Conservation (phyloP, 2,113 vertebrate genomes). For the Lasiurus cinereus region DNA sequence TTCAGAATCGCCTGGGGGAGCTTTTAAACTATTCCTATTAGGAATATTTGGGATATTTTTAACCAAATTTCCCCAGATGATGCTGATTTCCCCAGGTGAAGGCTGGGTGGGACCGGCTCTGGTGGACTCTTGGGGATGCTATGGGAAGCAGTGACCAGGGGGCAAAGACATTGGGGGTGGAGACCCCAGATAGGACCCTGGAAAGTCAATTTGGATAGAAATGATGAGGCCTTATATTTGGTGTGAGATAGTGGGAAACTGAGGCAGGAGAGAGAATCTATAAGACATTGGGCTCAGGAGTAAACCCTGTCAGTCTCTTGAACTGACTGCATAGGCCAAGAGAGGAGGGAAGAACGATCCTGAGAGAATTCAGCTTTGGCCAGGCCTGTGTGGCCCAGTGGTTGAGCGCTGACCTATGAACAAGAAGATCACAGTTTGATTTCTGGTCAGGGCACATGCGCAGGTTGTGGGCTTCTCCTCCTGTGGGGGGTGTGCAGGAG, state of each 20-base stretch:
- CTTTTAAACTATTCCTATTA: conserved; percentile 26
- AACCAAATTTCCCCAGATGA: background rate
- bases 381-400: too few species aligned
- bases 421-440: too few species aligned
- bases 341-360: background rate
- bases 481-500: too few species aligned
- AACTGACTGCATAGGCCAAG: background rate
- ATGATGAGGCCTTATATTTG: background rate
- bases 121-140: background rate
- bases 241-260: background rate
- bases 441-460: too few species aligned
- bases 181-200: background rate
- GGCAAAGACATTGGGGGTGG: background rate
- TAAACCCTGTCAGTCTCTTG: background rate
- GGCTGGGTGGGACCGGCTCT: background rate
- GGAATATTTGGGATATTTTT: background rate
- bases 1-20: background rate
- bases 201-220: background rate
- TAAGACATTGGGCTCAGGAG: background rate
- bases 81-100: background rate
- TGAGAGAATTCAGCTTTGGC: background rate
- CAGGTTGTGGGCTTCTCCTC: too few species aligned
- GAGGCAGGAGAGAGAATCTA: background rate
- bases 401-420: too few species aligned
- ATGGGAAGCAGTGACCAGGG: background rate